phyloP scores from a whole-genome alignment of 2,888 invertebrate species.

The Aspidiotus destructor region DNA sequence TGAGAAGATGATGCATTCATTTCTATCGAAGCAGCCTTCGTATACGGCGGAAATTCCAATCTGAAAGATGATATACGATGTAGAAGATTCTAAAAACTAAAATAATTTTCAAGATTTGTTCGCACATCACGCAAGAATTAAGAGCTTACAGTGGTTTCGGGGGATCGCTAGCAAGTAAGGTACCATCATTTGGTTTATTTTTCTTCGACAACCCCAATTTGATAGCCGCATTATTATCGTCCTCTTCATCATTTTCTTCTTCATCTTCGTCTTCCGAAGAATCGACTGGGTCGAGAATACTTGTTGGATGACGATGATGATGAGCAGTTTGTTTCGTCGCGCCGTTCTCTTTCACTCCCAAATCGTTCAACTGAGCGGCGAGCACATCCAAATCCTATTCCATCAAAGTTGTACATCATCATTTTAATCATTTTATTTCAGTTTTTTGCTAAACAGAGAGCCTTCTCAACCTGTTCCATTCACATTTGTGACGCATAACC shows the following conservation, averaged over 20 bases:
- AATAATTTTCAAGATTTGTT: background rate
- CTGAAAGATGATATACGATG: slow-evolving; percentile 5
- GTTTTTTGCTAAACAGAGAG: background rate
- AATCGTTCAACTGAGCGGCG: slow-evolving; percentile 90
- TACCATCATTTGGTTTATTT: slow-evolving; percentile 71
- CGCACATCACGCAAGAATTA: background rate
- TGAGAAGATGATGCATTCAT: slow-evolving; percentile 38
- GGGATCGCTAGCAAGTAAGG: slow-evolving; percentile 89
- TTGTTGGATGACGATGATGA: slow-evolving; percentile 35
- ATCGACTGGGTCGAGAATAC: slow-evolving; percentile 39
- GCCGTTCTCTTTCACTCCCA: slow-evolving; percentile 58
- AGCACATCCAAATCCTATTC: slow-evolving; percentile 87
- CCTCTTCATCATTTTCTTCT: slow-evolving; percentile 41
- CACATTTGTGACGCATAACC: too few species aligned
- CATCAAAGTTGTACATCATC: background rate
- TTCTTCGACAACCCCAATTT: slow-evolving; percentile 34
- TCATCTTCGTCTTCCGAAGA: slow-evolving; percentile 48
- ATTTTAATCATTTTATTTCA: too few species aligned
- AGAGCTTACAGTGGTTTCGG: slow-evolving; percentile 85
- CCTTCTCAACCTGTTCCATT: background rate
- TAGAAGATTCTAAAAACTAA: background rate
- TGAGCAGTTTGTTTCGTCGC: slow-evolving; percentile 31
- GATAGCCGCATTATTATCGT: slow-evolving; percentile 37
- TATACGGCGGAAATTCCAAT: slow-evolving; percentile 25
- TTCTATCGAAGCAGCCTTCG: slow-evolving; percentile 8